These are phyloP conservation scores for Eriosoma lanigerum DNA, from an alignment of 1,140 invertebrate genomes.

Conservation along the genomic window DNA sequence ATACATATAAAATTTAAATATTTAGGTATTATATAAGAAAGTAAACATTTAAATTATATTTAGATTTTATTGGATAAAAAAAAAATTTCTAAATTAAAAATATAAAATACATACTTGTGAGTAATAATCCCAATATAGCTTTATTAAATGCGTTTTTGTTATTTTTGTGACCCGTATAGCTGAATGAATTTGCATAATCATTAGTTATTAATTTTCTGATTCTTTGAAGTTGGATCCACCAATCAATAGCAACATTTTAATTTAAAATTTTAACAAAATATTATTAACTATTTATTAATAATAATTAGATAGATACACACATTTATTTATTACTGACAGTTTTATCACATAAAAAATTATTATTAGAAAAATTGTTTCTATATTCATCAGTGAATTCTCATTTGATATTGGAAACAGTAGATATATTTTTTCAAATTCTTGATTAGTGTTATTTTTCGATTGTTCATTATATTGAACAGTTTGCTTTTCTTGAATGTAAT, in stretches of 20 bases:
- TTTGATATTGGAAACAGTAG: neutral
- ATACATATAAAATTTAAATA: too few relatives aligned
- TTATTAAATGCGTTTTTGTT: neutral
- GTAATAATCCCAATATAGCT: neutral
- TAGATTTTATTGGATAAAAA: neutral
- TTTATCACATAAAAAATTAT: neutral
- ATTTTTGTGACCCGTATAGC: neutral
- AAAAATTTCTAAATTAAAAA: neutral
- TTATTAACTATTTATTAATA: neutral
- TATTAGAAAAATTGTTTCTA: neutral
- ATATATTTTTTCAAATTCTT: neutral
- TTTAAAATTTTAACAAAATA: neutral
- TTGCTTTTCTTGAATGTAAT: neutral
- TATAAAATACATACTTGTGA: neutral
- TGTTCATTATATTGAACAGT: neutral
- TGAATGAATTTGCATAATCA: neutral
- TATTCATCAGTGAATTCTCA: neutral
- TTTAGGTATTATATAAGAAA: neutral
- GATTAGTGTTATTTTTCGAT: neutral
- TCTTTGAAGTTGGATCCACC: constrained; percentile 3
- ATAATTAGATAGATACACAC: neutral
- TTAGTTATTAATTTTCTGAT: constrained; percentile 5
- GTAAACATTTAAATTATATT: neutral
- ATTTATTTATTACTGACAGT: neutral
- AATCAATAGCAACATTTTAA: neutral